Evolutionary conservation across 2,888 invertebrate genomes (phyloP).

Genomic region (Thereva unica): DNA sequence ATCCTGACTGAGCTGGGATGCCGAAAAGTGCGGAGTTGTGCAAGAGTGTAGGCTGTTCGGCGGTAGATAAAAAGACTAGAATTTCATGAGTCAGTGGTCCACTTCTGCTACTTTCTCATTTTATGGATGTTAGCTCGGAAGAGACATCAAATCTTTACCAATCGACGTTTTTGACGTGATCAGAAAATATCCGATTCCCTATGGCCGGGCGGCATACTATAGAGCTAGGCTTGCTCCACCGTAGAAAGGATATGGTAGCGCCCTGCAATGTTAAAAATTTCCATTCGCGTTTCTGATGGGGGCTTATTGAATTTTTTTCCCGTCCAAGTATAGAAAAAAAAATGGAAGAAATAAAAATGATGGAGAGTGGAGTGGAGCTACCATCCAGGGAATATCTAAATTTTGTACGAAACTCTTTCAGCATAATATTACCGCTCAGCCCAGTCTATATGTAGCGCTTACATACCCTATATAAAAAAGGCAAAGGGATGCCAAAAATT

Average conservation of each 20-base stretch:
- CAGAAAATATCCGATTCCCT: slow-evolving; percentile 15
- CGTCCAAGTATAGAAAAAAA: too few species aligned
- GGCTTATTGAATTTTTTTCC: slow-evolving; percentile 36
- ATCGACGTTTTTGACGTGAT: slow-evolving; percentile 19
- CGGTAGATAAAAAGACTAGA: slow-evolving; percentile 15
- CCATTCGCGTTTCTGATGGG: slow-evolving; percentile 32
- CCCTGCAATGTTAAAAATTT: slow-evolving; percentile 24
- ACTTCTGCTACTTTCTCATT: neutral
- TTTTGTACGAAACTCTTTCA: slow-evolving; percentile 25
- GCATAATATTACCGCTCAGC: slow-evolving; percentile 18
- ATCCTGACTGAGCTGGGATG: too few species aligned
- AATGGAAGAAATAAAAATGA: slow-evolving; percentile 7
- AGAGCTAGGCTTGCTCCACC: neutral
- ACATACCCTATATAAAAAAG: neutral
- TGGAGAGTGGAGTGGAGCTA: slow-evolving; percentile 11
- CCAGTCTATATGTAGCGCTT: neutral
- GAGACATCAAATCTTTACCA: slow-evolving; percentile 13
- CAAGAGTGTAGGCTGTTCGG: neutral
- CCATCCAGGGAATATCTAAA: slow-evolving; percentile 27
- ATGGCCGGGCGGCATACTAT: neutral
- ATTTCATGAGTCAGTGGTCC: slow-evolving; percentile 22
- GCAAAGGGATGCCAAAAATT: slow-evolving; percentile 13
- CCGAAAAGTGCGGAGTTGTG: too few species aligned
- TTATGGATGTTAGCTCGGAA: neutral
- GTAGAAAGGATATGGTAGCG: neutral